Conservation (phyloP, 2,888 invertebrate genomes). For the Scaptomyza flava region DNA sequence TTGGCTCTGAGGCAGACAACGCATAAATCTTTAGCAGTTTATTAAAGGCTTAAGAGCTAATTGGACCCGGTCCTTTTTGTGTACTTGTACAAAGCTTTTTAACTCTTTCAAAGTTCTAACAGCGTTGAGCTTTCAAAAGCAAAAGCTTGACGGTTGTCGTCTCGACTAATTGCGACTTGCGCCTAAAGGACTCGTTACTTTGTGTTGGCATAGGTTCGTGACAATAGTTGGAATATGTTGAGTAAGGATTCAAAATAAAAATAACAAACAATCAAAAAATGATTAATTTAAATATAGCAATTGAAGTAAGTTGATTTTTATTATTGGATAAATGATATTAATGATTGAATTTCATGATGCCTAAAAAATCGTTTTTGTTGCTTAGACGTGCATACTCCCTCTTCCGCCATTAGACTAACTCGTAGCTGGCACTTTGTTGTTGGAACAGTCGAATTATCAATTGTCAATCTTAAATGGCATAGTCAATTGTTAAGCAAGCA, state of each 20-base stretch:
- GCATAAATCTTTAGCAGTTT: slow-evolving; percentile 49
- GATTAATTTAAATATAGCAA: background rate
- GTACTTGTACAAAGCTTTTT: slow-evolving; percentile 24
- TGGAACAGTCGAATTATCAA: slow-evolving; percentile 11
- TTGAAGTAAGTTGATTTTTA: background rate
- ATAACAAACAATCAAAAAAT: background rate
- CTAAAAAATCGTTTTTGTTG: background rate
- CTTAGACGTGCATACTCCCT: background rate
- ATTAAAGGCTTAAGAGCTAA: slow-evolving; percentile 45
- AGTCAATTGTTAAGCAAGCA: background rate
- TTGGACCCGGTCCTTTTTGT: slow-evolving; percentile 11
- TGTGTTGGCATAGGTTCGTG: slow-evolving; percentile 4
- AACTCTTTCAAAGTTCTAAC: slow-evolving; percentile 5
- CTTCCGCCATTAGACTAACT: background rate
- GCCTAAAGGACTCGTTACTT: background rate
- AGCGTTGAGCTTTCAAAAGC: slow-evolving; percentile 1
- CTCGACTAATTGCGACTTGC: slow-evolving; percentile 9
- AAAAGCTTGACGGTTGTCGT: slow-evolving; percentile 37
- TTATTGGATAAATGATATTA: no score
- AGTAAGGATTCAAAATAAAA: background rate
- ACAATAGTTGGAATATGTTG: background rate
- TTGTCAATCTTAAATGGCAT: slow-evolving; percentile 11
- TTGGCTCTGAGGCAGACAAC: slow-evolving; percentile 19
- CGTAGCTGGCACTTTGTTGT: background rate
- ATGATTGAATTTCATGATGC: no score